Evolutionary conservation across 2,888 invertebrate genomes (phyloP), one percentile per base, ranked within the genome.

Genomic region (Diadromus collaris): DNA sequence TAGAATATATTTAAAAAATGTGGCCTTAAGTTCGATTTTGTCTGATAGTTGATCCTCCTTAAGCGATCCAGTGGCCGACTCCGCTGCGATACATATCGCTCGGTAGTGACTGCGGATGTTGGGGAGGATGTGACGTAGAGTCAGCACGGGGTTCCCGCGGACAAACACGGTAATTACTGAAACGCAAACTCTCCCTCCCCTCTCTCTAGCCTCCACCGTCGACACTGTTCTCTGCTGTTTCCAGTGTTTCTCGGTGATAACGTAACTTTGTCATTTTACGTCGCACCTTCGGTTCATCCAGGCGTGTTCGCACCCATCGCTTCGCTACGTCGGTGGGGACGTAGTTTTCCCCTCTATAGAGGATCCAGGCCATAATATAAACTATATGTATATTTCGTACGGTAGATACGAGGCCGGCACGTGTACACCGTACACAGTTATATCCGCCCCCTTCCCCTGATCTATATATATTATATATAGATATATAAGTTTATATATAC

Each of bases 261-360:
- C 63, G 61, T 75, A 75, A 75, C 68, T 75, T 68, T 61, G 68
- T 63, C 61, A 68, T 68, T 75, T 75, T 69, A 63, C 54, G 68
- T 75, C 61, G 68, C 75, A 75, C 75, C 75, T 68, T 58, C 41
- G 67, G 61, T 72, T 71, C 65, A 63, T 71, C 65, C 76, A 27
- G 56, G 46, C 58, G 60, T 74, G 61, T 51, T 60, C 38, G 27
- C 16, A 38, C 67, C 48, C 51, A 74, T 68, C 67, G 67, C 69
- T 65, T 65, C 19, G 61, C 64, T 48, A n/a, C 64, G 76, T 51
- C 24, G 24, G 51, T 24, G 21, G 6, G 51, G 38, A 41, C 48
- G 44, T 61, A 67, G 54, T 75, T 75, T 64, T 46, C 38, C 70
- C 32, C 58, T 41, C 16, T 56, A 16, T 51, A 27, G 56, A 54